Percentiles rank a stretch among this genome's conserved stretches.
Conservation (phyloP, 2,113 vertebrate genomes). For the Myxocyprinus asiaticus region DNA sequence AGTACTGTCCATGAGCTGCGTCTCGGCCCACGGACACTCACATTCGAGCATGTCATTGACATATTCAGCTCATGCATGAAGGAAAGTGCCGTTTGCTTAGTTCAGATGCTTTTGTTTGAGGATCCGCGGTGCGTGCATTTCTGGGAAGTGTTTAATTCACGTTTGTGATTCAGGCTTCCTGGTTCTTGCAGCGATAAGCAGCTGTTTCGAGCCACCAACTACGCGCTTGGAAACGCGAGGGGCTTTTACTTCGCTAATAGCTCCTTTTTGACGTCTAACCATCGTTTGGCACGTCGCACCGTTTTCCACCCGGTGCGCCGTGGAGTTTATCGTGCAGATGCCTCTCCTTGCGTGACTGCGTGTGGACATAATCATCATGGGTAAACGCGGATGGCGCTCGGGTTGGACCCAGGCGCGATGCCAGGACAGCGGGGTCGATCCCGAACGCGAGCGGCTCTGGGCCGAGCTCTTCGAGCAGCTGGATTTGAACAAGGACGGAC, state of each 20-base stretch:
- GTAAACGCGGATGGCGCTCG: slow-evolving; percentile 22
- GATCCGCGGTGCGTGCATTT: background rate
- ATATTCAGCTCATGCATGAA: too few relatives aligned
- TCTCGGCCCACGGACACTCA: background rate
- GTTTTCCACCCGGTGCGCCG: background rate
- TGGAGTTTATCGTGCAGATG: background rate
- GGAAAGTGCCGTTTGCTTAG: too few relatives aligned
- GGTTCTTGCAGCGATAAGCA: background rate
- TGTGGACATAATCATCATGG: slow-evolving; percentile 54
- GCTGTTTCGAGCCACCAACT: background rate
- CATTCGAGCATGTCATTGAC: too few relatives aligned
- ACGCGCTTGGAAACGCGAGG: background rate
- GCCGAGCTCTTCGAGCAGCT: slow-evolving; percentile 83
- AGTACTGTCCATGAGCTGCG: background rate
- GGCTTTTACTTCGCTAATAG: background rate
- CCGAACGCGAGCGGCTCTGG: slow-evolving; percentile 75
- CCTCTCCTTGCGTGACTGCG: background rate
- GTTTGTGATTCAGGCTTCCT: background rate
- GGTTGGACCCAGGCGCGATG: slow-evolving; percentile 58
- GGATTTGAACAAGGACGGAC: slow-evolving; percentile 87
- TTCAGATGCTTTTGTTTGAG: too few relatives aligned
- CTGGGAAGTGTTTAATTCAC: background rate
- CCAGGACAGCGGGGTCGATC: slow-evolving; percentile 65
- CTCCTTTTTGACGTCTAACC: background rate
- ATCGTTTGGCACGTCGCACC: too few relatives aligned